Base-by-base conservation (phyloP, 2,113 vertebrate species). In the Nothoprocta pentlandii region DNA sequence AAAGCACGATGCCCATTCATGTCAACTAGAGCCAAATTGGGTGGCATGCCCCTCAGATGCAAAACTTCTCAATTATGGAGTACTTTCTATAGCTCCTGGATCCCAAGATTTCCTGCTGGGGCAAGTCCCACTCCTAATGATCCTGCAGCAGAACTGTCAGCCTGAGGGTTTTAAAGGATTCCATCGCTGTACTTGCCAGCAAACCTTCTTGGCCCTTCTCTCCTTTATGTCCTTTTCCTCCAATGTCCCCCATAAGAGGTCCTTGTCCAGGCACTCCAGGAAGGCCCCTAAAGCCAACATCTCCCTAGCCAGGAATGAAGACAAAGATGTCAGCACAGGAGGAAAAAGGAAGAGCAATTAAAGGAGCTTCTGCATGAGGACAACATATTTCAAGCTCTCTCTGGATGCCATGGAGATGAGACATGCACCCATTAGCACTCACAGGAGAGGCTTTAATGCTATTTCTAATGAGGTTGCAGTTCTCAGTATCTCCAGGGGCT, bases 131-230 rank as follows among this genome's bases (percentile, higher is more conserved):
- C 4, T 51, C 44, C 70, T 32, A 0, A 2, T 30, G 85, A 85
- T 21, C 49, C 76, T 20, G 5, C 19, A 34, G 47, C 17, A 32
- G 77, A 34, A 3, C 9, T 0, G 6, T 30, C 77, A 66, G 22
- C 26, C 41, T 11, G 4, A 9, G 61, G 79, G 41, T 58, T 58
- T 53, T 51, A 41, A 53, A 39, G 39, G 28, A 75, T 44, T 62
- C 26, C 36, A 20, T 75, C 47, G 17, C n/a, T 76, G 81, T 85
- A 97, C 98, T 98, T 87, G 98, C 98, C 98, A 97, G 93, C 46
- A 98, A 95, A 88, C 98, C 98, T 61, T 96, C 78, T 77, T 97
- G 94, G 36, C 98, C 98, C 95, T 98, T 99, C 67, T 98, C 98
- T 68, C 98, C 98, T 87, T 98, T 98, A 22, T 58, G 84, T 15